These are phyloP conservation scores for Silvanus unidentatus DNA, from an alignment of 2,888 invertebrate genomes.

Conservation along the genomic window DNA sequence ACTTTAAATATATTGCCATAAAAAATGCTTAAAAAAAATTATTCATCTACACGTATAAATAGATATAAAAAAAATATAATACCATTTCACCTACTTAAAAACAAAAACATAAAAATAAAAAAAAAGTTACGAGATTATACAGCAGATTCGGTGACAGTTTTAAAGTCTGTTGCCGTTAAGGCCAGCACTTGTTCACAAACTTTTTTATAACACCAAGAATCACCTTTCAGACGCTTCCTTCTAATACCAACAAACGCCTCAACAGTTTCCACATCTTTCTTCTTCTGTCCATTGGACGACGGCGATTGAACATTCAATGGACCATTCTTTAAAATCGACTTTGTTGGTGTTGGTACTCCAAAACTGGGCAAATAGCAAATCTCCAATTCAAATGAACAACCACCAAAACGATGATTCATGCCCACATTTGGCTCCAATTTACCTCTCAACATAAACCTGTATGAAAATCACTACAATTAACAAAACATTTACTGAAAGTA, in stretches of 20 bases:
- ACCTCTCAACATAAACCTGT: slow-evolving; percentile 61
- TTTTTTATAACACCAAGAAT: slow-evolving; percentile 75
- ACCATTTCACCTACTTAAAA: neutral
- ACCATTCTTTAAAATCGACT: slow-evolving; percentile 27
- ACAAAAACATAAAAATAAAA: slow-evolving; percentile 6
- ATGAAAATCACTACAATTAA: slow-evolving; percentile 18
- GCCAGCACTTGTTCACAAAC: slow-evolving; percentile 68
- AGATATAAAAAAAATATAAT: neutral
- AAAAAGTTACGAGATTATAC: slow-evolving; percentile 23
- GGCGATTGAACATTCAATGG: neutral
- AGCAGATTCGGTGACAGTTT: slow-evolving; percentile 28
- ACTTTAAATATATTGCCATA: slow-evolving; percentile 2
- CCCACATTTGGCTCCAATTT: slow-evolving; percentile 53
- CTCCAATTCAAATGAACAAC: slow-evolving; percentile 67
- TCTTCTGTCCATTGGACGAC: neutral
- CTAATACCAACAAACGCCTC: slow-evolving; percentile 55
- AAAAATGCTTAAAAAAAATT: neutral
- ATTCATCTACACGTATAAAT: neutral
- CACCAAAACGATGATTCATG: slow-evolving; percentile 30
- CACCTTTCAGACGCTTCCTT: slow-evolving; percentile 68
- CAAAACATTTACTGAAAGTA: neutral
- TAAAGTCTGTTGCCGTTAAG: slow-evolving; percentile 44
- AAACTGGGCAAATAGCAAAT: slow-evolving; percentile 52
- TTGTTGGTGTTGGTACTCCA: slow-evolving; percentile 31
- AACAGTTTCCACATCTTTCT: neutral